Evolutionary conservation across 2,888 invertebrate genomes (phyloP), one percentile per base, ranked within the genome.

Genomic region (Pollenia amentaria): DNA sequence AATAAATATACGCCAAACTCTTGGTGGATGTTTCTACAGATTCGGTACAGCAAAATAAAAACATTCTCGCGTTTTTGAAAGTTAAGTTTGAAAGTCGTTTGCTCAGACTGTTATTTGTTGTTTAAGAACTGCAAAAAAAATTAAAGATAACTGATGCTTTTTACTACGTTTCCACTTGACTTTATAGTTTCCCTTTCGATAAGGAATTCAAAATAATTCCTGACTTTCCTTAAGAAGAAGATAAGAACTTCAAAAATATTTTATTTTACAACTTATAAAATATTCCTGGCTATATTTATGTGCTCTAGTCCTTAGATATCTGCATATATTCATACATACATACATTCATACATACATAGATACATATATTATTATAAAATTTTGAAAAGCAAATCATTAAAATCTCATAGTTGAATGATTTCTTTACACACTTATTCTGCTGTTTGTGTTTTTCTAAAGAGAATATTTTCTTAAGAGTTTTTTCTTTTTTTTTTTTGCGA

Each of bases 341-440:
- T n/a, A 40, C 62, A 11, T 46, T 73, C 16, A 7, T n/a, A n/a
- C n/a, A n/a, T n/a, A n/a, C n/a, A n/a, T n/a, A n/a, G n/a, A n/a
- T 64, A 21, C 2, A 64, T 18, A 64, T 21, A 42, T n/a, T 78
- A 57, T 48, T 51, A 51, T 0, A 21, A 57, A 29, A 44, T 48
- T 70, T 48, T 38, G 48, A 57, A 38, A 14, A 57, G 73, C 42
- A 73, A 84, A 80, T 84, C 84, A 84, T 84, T 84, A 84, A 84
- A 84, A 69, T 80, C 80, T 75, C 80, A 64, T 46, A 55, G 72
- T 48, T 84, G 84, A 84, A 81, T 73, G 55, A 73, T 73, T 80
- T 80, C 62, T 72, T 62, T 53, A 62, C 51, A 51, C 42, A 62
- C 21, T 55, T 44, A 55, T 11, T 46, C 4, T 21, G 7, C 21